Base-by-base conservation (phyloP, 2,888 invertebrate genomes). In the Arrhopalites spinosus region DNA sequence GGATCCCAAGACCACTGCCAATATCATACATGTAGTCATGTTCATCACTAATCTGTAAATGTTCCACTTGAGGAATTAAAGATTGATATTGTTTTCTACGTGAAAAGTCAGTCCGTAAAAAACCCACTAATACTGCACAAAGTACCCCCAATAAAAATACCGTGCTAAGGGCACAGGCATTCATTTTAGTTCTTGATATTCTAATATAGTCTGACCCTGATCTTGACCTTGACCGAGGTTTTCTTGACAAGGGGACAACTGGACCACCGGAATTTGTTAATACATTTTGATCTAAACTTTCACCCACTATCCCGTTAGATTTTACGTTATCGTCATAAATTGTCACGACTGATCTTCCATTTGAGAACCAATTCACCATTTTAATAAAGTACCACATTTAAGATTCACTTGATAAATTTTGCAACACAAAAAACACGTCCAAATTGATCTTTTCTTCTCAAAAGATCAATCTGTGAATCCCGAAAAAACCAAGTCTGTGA, bases 11-110 rank as follows among this genome's bases (percentile, higher is more conserved):
- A 1, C 63, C 63, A 56, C 53, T 63, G 3, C 67, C 74, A 36
- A 74, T 11, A n/a, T 78, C 75, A 63, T 53, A 15, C 30, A 71
- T 17, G 27, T 47, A 64, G 20, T 79, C 80, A 47, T 72, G 74
- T 15, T 73, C 78, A 77, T 81, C 80, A 1, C 66, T 66, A 27
- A 82, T 72, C 59, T 78, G 78, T 2, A 82, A 59, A 61, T 82
- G 78, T 66, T 77, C 78, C 1, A 78, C 75, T 29, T 77, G 66
- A 1, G 82, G 82, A n/a, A n/a, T n/a, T 17, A 82, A 67, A 0
- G 81, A 81, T 71, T 82, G 81, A 78, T 81, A 82, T 69, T 74
- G 45, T 63, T 77, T 80, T 56, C 79, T 74, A 15, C 27, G 25
- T 20, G 36, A 13, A 23, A 43, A 45, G 0, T 36, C 74, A 8